Conservation (phyloP, 1,140 invertebrate species). For the Hylaeus anthracinus region DNA sequence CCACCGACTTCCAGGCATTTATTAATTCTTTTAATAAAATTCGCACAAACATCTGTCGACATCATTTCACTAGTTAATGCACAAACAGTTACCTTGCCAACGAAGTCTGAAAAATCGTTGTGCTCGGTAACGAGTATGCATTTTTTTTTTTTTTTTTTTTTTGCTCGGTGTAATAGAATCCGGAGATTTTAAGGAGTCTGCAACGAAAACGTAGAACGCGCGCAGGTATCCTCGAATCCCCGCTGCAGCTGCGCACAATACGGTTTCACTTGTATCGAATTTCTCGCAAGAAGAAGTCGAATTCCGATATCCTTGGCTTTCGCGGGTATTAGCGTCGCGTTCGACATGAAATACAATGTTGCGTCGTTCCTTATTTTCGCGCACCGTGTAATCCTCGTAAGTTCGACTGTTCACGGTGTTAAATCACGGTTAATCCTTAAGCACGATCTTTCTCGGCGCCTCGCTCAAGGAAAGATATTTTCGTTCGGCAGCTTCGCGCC, state of each 20-base stretch:
- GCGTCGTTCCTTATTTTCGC: not conserved
- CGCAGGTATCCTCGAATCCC: not conserved
- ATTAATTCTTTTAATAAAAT: too few relatives aligned
- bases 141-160: not conserved
- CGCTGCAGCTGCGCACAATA: slow-evolving; percentile 17
- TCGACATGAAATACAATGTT: not conserved
- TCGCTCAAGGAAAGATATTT: slow-evolving; percentile 14
- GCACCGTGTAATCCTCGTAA: not conserved
- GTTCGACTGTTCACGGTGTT: not conserved
- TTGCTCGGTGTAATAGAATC: not conserved
- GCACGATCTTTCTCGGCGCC: not conserved
- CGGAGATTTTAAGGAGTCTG: not conserved
- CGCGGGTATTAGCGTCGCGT: slow-evolving; percentile 5
- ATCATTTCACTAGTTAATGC: too few relatives aligned
- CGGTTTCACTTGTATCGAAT: slow-evolving; percentile 25
- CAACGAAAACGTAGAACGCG: not conserved
- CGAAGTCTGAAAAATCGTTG: not conserved
- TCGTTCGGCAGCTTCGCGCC: not conserved
- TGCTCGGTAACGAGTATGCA: not conserved
- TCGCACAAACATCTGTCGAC: too few relatives aligned
- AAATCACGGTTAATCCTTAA: slow-evolving; percentile 10
- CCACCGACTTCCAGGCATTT: too few relatives aligned
- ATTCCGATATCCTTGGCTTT: slow-evolving; percentile 17
- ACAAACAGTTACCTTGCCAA: too few relatives aligned
- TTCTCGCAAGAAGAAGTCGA: slow-evolving; percentile 16